Percentiles rank a stretch among this genome's conserved stretches.
These are phyloP conservation scores for Andrena dorsata DNA, from an alignment of 2,888 invertebrate species.

Conservation along the genomic window DNA sequence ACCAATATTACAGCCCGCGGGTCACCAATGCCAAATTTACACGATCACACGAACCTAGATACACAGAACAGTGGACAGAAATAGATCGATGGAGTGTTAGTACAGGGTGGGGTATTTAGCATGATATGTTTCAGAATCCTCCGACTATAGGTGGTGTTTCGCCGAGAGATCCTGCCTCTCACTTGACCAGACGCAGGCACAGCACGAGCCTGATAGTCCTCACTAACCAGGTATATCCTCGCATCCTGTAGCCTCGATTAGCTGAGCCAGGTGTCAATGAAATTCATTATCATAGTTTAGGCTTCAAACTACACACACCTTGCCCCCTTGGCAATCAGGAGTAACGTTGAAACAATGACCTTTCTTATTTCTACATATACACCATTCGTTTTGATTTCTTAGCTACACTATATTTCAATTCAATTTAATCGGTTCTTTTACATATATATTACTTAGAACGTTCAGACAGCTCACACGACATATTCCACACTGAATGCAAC, in stretches of 20 bases:
- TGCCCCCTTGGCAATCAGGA: constrained; percentile 40
- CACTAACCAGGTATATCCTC: constrained; percentile 87
- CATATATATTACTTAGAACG: constrained; percentile 48
- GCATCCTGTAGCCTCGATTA: constrained; percentile 72
- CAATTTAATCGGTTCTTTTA: constrained; percentile 43
- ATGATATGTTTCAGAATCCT: constrained; percentile 87
- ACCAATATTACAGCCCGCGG: constrained; percentile 3
- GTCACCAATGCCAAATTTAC: constrained; percentile 14
- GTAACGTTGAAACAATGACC: constrained; percentile 23
- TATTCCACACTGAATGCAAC: constrained; percentile 64
- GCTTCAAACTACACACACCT: constrained; percentile 55
- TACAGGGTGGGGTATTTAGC: constrained; percentile 79
- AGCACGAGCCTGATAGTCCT: constrained; percentile 90
- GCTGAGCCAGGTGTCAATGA: constrained; percentile 64
- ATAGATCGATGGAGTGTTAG: constrained; percentile 65
- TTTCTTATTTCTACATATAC: constrained; percentile 23
- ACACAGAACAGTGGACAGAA: constrained; percentile 28
- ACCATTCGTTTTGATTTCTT: constrained; percentile 1
- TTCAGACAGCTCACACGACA: constrained; percentile 66
- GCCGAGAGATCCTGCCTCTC: constrained; percentile 86
- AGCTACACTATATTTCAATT: constrained; percentile 35
- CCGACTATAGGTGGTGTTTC: constrained; percentile 85
- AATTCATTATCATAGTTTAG: constrained; percentile 60
- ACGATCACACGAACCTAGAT: constrained; percentile 30
- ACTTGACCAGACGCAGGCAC: constrained; percentile 91